A percentile compares a stretch with the other conserved stretches of the same genome.
These are phyloP conservation scores for Philotrypesis tridentata DNA, from an alignment of 1,140 invertebrate genomes.

Conservation along the genomic window DNA sequence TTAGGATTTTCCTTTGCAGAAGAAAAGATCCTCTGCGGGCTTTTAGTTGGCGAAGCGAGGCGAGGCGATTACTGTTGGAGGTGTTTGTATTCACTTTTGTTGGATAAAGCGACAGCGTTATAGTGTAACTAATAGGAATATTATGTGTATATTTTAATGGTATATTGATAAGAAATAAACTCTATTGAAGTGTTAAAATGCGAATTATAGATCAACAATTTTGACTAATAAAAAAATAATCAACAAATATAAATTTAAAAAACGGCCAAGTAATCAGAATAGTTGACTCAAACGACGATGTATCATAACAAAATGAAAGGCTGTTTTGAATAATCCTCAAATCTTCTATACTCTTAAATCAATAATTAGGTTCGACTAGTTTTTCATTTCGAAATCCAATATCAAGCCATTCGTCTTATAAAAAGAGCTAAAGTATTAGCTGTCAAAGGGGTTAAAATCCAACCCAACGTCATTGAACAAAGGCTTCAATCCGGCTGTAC, in stretches of 20 bases:
- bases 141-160: not conserved
- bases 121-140: too few species aligned
- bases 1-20: not conserved
- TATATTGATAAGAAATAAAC: too few species aligned
- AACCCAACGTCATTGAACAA: not conserved
- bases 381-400: not conserved
- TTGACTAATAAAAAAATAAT: too few species aligned
- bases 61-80: constrained; percentile 11
- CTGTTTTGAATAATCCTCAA: too few species aligned
- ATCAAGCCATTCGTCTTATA: not conserved
- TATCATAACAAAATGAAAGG: too few species aligned
- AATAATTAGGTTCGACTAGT: not conserved
- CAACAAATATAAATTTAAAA: too few species aligned
- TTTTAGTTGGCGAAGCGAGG: constrained; percentile 5
- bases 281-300: too few species aligned
- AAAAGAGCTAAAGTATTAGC: not conserved
- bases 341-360: not conserved
- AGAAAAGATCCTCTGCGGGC: not conserved
- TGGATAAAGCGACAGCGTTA: not conserved
- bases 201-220: too few species aligned
- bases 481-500: not conserved
- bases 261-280: too few species aligned
- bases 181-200: too few species aligned
- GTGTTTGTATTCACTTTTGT: constrained; percentile 26
- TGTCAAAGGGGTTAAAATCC: constrained; percentile 10